Evolutionary conservation across 2,888 invertebrate species (phyloP), one percentile per base, ranked within the genome.

Genomic region (Esperia sulphurella): DNA sequence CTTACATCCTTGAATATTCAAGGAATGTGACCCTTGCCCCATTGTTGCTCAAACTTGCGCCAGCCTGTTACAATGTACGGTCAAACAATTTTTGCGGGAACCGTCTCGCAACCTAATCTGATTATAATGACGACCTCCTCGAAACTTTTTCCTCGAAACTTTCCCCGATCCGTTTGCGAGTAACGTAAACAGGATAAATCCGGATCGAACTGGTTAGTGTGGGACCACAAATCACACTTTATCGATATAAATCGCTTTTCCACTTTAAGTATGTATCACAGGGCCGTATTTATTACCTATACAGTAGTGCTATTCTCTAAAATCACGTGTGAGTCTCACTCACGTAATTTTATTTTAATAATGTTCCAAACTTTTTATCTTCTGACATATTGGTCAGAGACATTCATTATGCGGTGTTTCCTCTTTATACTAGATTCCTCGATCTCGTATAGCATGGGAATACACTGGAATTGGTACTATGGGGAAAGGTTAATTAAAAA

Each of bases 141-240:
- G 48, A 52, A 35, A 54, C 39, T 51, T 57, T 51, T 46, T 40
- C 51, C 45, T 21, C 49, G 50, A 46, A 45, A 44, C 49, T 51
- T 46, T 40, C 51, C 45, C 14, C 49, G 50, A 46, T 47, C 46
- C 49, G 48, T 44, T 30, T 42, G 49, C 12, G 37, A n/a, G 48
- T 50, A 51, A 48, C 51, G 53, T 54, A 57, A 59, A 57, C 55
- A 55, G 51, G 54, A 54, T 52, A 54, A 52, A 41, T 43, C 48
- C 12, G 47, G 48, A 42, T 44, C 48, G 45, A 50, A 52, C 51
- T 43, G 46, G 51, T 35, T 35, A 35, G 35, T 35, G 8, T n/a
- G 21, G 14, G 37, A 12, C 42, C 52, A 55, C 51, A 55, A 49
- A 55, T 55, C 55, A 55, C 51, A 37, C 42, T 48, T 33, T 21